phyloP scores from a whole-genome alignment of 2,113 vertebrate species.

The Tragelaphus imberbis region DNA sequence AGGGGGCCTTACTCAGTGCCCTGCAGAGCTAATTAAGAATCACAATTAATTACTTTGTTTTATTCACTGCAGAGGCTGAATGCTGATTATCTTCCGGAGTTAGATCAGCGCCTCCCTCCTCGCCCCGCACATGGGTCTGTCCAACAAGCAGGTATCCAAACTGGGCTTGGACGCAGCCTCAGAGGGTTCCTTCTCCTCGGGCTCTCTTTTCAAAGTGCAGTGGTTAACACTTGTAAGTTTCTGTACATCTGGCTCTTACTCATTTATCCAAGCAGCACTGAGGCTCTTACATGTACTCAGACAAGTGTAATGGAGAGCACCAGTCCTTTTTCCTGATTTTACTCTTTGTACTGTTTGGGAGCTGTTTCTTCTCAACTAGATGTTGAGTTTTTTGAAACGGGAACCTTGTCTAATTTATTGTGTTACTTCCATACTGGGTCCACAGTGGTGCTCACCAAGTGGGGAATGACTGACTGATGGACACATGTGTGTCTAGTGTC shows the following conservation, averaged over 20 bases:
- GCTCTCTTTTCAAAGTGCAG: background rate
- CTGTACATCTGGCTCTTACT: background rate
- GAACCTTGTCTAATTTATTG: too few relatives aligned
- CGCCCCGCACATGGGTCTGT: background rate
- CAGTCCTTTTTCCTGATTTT: too few relatives aligned
- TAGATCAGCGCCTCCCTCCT: background rate
- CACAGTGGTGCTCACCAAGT: background rate
- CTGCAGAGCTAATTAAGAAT: background rate
- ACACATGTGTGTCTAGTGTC: rapidly evolving
- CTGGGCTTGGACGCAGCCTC: background rate
- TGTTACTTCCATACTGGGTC: background rate
- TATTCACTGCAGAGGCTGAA: background rate
- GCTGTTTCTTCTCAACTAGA: background rate
- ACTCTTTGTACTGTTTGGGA: background rate
- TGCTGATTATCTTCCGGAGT: background rate
- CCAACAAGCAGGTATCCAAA: background rate
- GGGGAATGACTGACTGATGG: background rate
- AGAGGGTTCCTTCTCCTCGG: background rate
- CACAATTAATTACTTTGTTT: background rate
- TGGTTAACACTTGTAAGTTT: background rate
- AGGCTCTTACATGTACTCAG: background rate
- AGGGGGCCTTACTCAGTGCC: background rate
- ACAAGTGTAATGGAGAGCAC: background rate
- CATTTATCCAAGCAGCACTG: background rate
- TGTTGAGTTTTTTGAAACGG: background rate